phyloP scores from a whole-genome alignment of 2,888 invertebrate species.

The Congeria kusceri region DNA sequence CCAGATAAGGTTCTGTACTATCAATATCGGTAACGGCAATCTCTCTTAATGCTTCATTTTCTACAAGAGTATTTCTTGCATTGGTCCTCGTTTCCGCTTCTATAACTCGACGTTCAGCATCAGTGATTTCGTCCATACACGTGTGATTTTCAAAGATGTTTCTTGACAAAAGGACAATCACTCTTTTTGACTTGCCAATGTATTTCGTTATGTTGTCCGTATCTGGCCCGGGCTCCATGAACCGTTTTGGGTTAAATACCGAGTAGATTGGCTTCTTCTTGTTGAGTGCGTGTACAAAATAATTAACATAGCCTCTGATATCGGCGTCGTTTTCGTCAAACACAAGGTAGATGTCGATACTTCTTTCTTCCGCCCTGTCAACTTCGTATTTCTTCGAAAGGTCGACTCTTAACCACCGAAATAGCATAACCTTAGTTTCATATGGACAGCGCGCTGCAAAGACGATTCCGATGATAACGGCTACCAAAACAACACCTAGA shows the following conservation, averaged over 20 bases:
- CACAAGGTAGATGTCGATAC: conserved; percentile 57
- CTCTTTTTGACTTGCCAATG: conserved; percentile 52
- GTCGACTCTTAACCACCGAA: conserved; percentile 31
- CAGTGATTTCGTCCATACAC: conserved; percentile 50
- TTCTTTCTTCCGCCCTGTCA: conserved; percentile 37
- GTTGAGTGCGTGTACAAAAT: conserved; percentile 56
- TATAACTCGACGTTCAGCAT: conserved; percentile 46
- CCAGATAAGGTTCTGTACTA: neutral
- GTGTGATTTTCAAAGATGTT: conserved; percentile 45
- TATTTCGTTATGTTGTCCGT: conserved; percentile 37
- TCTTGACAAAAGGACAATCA: conserved; percentile 61
- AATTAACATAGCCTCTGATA: conserved; percentile 58
- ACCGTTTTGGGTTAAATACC: conserved; percentile 51
- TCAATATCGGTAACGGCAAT: neutral
- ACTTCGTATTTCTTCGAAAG: conserved; percentile 54
- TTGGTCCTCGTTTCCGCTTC: conserved; percentile 18
- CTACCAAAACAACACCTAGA: conserved; percentile 11
- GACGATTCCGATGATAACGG: conserved; percentile 11
- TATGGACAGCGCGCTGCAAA: conserved; percentile 66
- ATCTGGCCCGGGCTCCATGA: conserved; percentile 38
- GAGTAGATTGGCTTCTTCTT: conserved; percentile 54
- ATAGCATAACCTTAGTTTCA: conserved; percentile 66
- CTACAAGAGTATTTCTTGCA: neutral
- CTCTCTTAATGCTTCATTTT: neutral
- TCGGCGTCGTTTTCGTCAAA: conserved; percentile 56